Percentiles rank a stretch among this genome's conserved stretches.
Conservation (phyloP, 2,113 vertebrate genomes). For the Stegostoma tigrinum region DNA sequence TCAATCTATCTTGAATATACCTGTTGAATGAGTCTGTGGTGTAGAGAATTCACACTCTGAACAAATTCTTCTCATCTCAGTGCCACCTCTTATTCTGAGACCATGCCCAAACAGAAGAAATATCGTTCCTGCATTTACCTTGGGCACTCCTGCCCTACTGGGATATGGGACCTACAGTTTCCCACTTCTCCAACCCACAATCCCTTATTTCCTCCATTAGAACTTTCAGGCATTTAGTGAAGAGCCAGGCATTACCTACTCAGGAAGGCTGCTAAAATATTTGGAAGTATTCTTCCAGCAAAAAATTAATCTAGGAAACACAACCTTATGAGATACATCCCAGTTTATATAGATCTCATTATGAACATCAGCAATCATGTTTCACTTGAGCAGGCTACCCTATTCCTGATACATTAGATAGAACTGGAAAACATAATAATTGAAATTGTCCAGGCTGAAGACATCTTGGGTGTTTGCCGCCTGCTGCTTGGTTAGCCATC, state of each 20-base stretch:
- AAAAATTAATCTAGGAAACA: neutral
- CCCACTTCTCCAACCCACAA: no score
- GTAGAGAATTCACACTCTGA: no score
- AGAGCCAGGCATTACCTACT: neutral
- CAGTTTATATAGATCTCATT: neutral
- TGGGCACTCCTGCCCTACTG: no score
- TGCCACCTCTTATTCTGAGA: no score
- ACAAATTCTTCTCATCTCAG: no score
- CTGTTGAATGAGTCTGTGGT: no score
- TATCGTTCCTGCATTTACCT: no score
- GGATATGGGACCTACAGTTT: no score
- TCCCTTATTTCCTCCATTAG: no score
- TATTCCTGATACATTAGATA: neutral
- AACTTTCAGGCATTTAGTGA: no score
- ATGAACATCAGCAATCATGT: neutral
- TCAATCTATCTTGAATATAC: no score
- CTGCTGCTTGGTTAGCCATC: neutral
- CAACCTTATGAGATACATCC: neutral
- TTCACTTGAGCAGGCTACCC: neutral
- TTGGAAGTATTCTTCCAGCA: neutral
- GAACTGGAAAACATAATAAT: neutral
- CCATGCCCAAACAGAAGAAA: no score
- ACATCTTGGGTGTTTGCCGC: neutral
- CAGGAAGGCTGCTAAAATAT: neutral
- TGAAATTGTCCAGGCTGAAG: neutral